Percentiles rank a stretch among this genome's conserved stretches.
phyloP scores from a whole-genome alignment of 2,113 vertebrate species.

The Microcebus lehilahytsara region DNA sequence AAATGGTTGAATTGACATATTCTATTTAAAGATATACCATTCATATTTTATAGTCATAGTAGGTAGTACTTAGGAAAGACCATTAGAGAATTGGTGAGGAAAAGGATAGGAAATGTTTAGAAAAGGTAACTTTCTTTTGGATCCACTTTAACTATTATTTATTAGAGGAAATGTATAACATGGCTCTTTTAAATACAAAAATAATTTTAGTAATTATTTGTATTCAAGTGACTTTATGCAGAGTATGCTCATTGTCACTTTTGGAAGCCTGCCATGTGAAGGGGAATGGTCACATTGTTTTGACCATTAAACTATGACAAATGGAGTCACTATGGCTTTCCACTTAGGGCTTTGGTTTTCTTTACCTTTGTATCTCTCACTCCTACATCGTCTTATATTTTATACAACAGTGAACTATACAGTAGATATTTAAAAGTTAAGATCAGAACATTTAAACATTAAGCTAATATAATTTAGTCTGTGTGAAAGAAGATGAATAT shows the following conservation, averaged over 20 bases:
- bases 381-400: neutral
- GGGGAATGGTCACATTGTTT: neutral
- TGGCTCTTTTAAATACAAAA: neutral
- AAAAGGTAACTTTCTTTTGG: neutral
- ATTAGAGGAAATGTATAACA: neutral
- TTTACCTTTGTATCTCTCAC: neutral
- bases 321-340: neutral
- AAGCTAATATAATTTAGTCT: neutral
- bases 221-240: neutral
- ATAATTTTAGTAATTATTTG: neutral
- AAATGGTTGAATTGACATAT: neutral
- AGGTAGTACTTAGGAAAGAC: neutral
- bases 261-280: neutral
- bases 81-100: neutral
- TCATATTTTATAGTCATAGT: neutral
- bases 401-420: neutral
- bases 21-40: neutral
- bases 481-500: neutral
- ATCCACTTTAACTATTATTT: neutral
- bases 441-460: neutral
- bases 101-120: neutral
- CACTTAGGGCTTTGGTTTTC: neutral
- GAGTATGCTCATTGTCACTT: neutral
- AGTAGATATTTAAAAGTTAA: neutral
- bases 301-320: neutral